Evolutionary conservation across 2,113 vertebrate genomes (phyloP).

Genomic region (Oceanodroma tethys): DNA sequence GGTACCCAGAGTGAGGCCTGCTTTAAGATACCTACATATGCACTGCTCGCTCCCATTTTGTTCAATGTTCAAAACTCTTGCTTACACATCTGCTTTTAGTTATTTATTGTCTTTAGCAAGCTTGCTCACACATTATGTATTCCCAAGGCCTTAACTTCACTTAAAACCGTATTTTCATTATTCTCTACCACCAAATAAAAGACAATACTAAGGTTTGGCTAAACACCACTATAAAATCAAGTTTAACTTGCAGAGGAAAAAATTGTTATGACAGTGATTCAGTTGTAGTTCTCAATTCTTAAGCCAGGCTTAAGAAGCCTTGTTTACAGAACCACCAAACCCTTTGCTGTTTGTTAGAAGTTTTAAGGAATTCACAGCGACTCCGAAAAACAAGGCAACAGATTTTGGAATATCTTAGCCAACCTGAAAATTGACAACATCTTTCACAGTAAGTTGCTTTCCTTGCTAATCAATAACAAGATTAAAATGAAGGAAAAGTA

Average conservation of each 20-base stretch:
- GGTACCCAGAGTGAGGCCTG: neutral
- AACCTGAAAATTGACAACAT: neutral
- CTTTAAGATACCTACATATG: neutral
- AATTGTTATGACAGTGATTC: neutral
- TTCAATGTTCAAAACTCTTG: neutral
- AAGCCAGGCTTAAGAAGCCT: neutral
- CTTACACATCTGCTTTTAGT: neutral
- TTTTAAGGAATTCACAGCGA: neutral
- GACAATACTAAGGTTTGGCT: neutral
- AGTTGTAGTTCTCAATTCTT: neutral
- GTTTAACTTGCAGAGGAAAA: neutral
- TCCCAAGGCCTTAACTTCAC: neutral
- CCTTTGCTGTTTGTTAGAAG: neutral
- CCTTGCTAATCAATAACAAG: conserved; percentile 46
- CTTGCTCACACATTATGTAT: neutral
- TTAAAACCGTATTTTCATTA: neutral
- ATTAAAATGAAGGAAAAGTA: conserved; percentile 30
- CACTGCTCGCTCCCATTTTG: neutral
- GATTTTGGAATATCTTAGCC: conserved; percentile 23
- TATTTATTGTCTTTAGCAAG: neutral
- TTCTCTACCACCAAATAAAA: neutral
- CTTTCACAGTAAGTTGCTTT: neutral
- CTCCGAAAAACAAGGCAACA: neutral
- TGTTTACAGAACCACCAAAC: neutral
- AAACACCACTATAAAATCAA: neutral